Evolutionary conservation across 2,888 invertebrate species (phyloP).

Genomic region (Zeuzera pyrina): DNA sequence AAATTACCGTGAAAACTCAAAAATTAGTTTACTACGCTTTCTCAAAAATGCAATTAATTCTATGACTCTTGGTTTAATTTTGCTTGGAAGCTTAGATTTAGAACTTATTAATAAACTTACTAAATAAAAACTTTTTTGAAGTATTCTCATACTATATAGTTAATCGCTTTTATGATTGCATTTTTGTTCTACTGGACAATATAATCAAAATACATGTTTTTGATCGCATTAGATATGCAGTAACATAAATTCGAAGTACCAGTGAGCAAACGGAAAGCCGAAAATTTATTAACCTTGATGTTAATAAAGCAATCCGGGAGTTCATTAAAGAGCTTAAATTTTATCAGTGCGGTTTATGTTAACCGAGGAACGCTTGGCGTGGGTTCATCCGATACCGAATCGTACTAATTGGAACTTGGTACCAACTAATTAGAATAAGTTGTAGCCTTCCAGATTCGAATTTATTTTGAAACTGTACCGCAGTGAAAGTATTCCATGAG

Average conservation of each 20-base stretch:
- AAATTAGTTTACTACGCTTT: too few species aligned
- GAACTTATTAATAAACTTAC: too few species aligned
- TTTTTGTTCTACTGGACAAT: constrained; percentile 3
- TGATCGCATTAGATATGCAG: constrained; percentile 20
- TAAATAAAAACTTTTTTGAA: too few species aligned
- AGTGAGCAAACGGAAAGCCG: constrained; percentile 28
- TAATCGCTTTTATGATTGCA: too few species aligned
- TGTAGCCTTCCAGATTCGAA: constrained; percentile 20
- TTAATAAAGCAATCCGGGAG: constrained; percentile 51
- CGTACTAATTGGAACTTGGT: constrained; percentile 57
- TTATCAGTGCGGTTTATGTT: constrained; percentile 59
- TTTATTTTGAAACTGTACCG: constrained; percentile 31
- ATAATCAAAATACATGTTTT: constrained; percentile 12
- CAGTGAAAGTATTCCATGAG: constrained; percentile 28
- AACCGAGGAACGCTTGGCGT: constrained; percentile 36
- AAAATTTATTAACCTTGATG: constrained; percentile 43
- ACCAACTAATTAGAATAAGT: constrained; percentile 57
- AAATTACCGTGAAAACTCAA: too few species aligned
- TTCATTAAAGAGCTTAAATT: constrained; percentile 61
- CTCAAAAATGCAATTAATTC: too few species aligned
- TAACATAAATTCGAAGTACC: constrained; percentile 9
- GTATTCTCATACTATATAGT: too few species aligned
- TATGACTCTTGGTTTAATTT: too few species aligned
- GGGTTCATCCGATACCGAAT: constrained; percentile 41
- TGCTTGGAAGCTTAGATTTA: too few species aligned